phyloP scores from a whole-genome alignment of 1,140 invertebrate species.

The Zeugodacus cucurbitae region DNA sequence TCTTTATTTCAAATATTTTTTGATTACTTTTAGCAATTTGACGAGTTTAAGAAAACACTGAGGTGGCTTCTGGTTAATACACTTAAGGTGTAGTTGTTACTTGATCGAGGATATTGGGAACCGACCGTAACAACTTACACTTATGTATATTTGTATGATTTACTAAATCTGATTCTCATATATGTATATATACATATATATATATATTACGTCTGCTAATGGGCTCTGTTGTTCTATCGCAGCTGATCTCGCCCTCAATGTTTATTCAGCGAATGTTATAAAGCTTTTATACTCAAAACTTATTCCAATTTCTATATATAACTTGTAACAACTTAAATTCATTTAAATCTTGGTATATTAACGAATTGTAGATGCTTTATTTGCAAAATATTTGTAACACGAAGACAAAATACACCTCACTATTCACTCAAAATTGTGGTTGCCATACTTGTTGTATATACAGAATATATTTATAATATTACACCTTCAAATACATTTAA shows the following conservation, averaged over 20 bases:
- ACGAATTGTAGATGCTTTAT: background rate
- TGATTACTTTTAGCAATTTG: background rate
- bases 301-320: background rate
- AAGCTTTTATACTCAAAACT: background rate
- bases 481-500: no score
- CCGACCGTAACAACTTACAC: background rate
- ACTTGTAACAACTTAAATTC: background rate
- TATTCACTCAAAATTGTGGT: no score
- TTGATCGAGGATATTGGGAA: background rate
- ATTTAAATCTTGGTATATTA: background rate
- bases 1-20: background rate
- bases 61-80: background rate
- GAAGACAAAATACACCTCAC: background rate
- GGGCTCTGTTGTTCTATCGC: background rate
- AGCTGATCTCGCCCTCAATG: background rate
- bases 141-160: background rate
- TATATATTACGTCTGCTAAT: background rate
- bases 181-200: background rate
- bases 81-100: background rate
- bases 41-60: conserved; percentile 8
- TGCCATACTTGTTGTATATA: no score
- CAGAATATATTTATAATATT: no score
- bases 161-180: background rate
- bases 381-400: background rate
- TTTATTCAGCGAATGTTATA: background rate